A percentile compares a stretch with the other conserved stretches of the same genome.
Conservation (phyloP, 2,113 vertebrate species). For the Ailuropoda melanoleuca region DNA sequence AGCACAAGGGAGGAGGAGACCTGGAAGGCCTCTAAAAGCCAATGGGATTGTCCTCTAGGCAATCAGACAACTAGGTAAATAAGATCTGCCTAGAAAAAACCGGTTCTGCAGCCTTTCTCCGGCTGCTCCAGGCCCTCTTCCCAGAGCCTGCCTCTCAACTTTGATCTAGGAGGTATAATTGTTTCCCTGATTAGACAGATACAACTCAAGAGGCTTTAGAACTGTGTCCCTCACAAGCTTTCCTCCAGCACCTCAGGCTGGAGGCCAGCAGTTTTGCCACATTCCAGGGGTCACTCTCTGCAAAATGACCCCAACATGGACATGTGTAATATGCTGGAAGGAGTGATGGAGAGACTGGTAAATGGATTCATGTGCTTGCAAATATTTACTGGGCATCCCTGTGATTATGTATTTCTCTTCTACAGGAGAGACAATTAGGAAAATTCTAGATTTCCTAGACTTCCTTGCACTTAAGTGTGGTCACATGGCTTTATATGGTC, state of each 20-base stretch:
- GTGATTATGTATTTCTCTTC: not conserved
- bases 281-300: not conserved
- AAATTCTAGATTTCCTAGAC: not conserved
- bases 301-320: not conserved
- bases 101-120: constrained; percentile 53
- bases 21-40: constrained; percentile 26
- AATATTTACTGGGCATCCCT: not conserved
- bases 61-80: constrained; percentile 38
- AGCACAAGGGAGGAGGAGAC: not conserved
- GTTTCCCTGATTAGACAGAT: constrained; percentile 23
- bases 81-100: constrained; percentile 55
- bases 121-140: constrained; percentile 4
- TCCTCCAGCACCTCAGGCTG: not conserved
- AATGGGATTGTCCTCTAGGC: not conserved
- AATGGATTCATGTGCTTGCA: not conserved
- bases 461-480: not conserved
- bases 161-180: constrained; percentile 55
- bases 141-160: not conserved
- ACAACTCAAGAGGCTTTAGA: not conserved
- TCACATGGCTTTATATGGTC: not conserved
- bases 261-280: not conserved
- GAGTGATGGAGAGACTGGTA: not conserved
- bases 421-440: not conserved
- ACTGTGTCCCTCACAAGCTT: constrained; percentile 45
- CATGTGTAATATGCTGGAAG: not conserved